Conservation (phyloP, 2,113 vertebrate genomes). For the Shinisaurus crocodilurus region DNA sequence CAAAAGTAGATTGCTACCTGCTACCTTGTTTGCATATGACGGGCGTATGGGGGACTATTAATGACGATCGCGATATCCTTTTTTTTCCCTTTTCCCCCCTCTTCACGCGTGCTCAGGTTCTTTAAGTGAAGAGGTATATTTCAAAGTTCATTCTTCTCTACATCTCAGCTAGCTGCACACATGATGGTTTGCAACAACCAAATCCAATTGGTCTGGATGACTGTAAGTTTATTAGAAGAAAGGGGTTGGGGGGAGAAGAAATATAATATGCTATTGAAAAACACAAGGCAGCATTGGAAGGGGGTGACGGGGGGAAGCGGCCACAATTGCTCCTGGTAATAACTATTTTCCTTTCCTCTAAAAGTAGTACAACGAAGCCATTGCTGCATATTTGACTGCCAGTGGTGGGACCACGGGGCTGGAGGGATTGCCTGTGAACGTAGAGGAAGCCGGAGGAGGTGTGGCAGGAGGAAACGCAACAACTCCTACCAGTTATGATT, state of each 20-base stretch:
- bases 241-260: not conserved
- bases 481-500: constrained; percentile 73
- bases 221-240: constrained; percentile 29
- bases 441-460: constrained; percentile 49
- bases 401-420: constrained; percentile 9
- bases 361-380: constrained; percentile 66
- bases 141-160: not conserved
- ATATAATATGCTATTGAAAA: constrained; percentile 41
- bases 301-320: constrained; percentile 31
- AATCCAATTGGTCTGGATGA: constrained; percentile 15
- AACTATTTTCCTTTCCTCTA: constrained; percentile 69
- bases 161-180: accelerated
- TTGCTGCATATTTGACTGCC: constrained; percentile 39
- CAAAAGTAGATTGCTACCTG: constrained; percentile 4
- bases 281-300: constrained; percentile 12
- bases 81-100: not conserved
- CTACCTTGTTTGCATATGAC: not conserved
- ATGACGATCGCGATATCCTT: not conserved
- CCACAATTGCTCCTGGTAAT: constrained; percentile 60
- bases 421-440: constrained; percentile 39
- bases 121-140: not conserved
- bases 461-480: constrained; percentile 56
- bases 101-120: not conserved
- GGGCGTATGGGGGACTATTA: not conserved
- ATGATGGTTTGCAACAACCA: not conserved